These are phyloP conservation scores for Aldrovandia affinis DNA, from an alignment of 2,797 vertebrate species.

Conservation along the genomic window DNA sequence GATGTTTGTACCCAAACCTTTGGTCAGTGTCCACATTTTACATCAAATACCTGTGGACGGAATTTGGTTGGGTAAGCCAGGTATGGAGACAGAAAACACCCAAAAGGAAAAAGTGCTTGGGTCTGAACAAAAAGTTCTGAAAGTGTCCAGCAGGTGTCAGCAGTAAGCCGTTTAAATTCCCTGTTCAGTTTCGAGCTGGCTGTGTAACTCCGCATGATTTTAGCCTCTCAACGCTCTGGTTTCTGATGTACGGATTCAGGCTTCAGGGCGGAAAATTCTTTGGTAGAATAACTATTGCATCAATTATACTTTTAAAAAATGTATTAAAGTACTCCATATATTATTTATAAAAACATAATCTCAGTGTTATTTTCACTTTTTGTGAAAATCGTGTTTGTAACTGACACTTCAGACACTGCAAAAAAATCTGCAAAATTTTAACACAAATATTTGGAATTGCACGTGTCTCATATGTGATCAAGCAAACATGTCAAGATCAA, in stretches of 20 bases:
- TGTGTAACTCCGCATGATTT: not conserved
- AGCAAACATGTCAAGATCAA: not conserved
- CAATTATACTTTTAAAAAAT: not conserved
- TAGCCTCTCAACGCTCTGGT: not conserved
- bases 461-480: not conserved
- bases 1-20: too few species aligned
- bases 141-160: constrained; percentile 74
- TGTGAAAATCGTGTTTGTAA: not conserved
- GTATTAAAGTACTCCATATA: too few species aligned
- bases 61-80: not conserved
- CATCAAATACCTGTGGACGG: not conserved
- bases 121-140: constrained; percentile 12
- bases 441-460: not conserved
- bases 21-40: not conserved
- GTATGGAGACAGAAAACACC: not conserved
- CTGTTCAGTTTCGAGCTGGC: not conserved
- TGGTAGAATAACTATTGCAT: not conserved
- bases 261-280: not conserved
- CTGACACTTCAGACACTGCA: too few species aligned
- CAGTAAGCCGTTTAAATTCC: constrained; percentile 63
- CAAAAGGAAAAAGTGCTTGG: not conserved
- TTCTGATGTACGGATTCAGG: not conserved
- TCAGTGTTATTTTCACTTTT: too few species aligned
- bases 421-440: not conserved
- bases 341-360: too few species aligned